phyloP scores from a whole-genome alignment of 2,888 invertebrate genomes.

The Epirrhoe alternata region DNA sequence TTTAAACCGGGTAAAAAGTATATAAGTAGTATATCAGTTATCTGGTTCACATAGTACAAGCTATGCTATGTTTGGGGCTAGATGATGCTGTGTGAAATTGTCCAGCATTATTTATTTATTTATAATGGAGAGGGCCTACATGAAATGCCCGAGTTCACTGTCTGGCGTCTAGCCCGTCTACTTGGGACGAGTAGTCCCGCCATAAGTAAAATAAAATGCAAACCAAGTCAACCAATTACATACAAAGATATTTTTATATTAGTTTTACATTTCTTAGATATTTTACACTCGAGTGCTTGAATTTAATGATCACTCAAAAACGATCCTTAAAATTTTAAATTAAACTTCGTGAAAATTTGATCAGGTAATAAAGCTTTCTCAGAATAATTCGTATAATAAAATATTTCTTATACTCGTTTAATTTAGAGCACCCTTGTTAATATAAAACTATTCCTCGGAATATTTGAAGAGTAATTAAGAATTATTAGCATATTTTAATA shows the following conservation, averaged over 20 bases:
- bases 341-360: constrained; percentile 35
- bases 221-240: too few relatives aligned
- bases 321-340: constrained; percentile 32
- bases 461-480: constrained; percentile 12
- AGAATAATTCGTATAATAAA: constrained; percentile 8
- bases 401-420: constrained; percentile 1
- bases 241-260: constrained; percentile 45
- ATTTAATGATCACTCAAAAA: constrained; percentile 32
- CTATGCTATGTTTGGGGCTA: too few relatives aligned
- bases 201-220: too few relatives aligned
- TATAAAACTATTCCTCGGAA: constrained; percentile 6
- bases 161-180: too few relatives aligned
- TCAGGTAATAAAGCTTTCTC: constrained; percentile 28
- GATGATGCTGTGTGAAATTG: too few relatives aligned
- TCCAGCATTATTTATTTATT: too few relatives aligned
- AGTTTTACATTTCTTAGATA: constrained; percentile 47
- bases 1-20: too few relatives aligned
- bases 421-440: constrained; percentile 14
- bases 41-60: too few relatives aligned
- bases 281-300: constrained; percentile 40
- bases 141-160: too few relatives aligned
- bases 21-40: too few relatives aligned
- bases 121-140: too few relatives aligned
- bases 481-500: constrained; percentile 4
- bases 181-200: too few relatives aligned